These are phyloP conservation scores for Solea solea DNA, from an alignment of 2,113 vertebrate species.

Conservation along the genomic window DNA sequence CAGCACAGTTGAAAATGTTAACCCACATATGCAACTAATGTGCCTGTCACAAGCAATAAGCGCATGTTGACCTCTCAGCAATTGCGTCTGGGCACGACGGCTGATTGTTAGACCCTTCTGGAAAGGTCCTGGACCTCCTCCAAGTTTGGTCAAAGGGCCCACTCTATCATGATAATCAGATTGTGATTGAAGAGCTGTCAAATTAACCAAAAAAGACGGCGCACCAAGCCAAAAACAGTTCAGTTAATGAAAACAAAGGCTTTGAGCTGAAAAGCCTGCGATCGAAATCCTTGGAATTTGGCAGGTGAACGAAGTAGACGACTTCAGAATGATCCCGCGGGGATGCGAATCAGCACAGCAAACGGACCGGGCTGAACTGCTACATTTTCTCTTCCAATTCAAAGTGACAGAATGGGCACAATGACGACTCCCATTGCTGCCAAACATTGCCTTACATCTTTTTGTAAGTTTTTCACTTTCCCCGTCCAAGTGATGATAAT, in stretches of 20 bases:
- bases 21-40: slow-evolving; percentile 33
- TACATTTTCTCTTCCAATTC: slow-evolving; percentile 8
- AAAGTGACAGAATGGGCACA: slow-evolving; percentile 25
- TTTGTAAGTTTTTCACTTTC: neutral
- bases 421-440: slow-evolving; percentile 6
- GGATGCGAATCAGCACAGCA: slow-evolving; percentile 22
- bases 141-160: slow-evolving; percentile 1
- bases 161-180: slow-evolving; percentile 14
- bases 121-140: slow-evolving; percentile 1
- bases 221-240: neutral
- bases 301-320: slow-evolving; percentile 28
- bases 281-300: slow-evolving; percentile 29
- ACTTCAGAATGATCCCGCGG: slow-evolving; percentile 16
- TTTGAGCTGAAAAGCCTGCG: slow-evolving; percentile 7
- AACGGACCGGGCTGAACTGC: slow-evolving; percentile 6
- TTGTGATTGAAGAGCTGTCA: slow-evolving; percentile 32
- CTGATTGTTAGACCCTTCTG: neutral
- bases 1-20: neutral
- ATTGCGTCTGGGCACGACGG: slow-evolving; percentile 13
- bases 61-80: slow-evolving; percentile 1
- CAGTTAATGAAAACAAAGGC: slow-evolving; percentile 27
- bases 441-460: neutral
- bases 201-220: neutral
- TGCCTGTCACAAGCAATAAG: slow-evolving; percentile 29
- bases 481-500: slow-evolving; percentile 12